A percentile compares a stretch with the other conserved stretches of the same genome.
phyloP scores from a whole-genome alignment of 2,888 invertebrate genomes.

The Athalia circularis region DNA sequence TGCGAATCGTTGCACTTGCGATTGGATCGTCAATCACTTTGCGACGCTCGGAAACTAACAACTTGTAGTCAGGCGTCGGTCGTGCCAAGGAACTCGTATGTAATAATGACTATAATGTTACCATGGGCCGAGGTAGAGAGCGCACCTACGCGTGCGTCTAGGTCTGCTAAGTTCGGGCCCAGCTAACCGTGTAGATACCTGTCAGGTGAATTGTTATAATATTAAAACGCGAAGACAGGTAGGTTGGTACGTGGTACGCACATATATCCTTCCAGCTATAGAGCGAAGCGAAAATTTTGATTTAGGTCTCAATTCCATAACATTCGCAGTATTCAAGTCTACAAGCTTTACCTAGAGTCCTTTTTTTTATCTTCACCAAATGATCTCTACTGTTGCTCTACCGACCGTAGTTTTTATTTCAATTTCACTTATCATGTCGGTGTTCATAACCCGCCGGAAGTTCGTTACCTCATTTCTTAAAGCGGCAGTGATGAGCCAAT shows the following conservation, averaged over 20 bases:
- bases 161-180: conserved; percentile 20
- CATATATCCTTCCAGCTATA: not conserved
- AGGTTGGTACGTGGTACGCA: not conserved
- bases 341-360: too few species aligned
- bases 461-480: not conserved
- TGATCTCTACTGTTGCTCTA: too few species aligned
- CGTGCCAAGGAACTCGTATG: conserved; percentile 38
- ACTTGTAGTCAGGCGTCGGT: conserved; percentile 30
- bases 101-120: conserved; percentile 34
- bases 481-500: not conserved
- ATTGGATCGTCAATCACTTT: conserved; percentile 41
- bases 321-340: too few species aligned
- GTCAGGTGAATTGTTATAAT: conserved; percentile 14
- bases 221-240: not conserved
- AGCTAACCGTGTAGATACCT: conserved; percentile 20
- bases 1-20: conserved; percentile 41
- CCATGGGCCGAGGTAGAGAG: conserved; percentile 6
- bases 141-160: conserved; percentile 18
- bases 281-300: conserved; percentile 13
- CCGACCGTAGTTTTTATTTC: too few species aligned
- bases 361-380: too few species aligned
- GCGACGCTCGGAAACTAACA: conserved; percentile 38
- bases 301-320: not conserved
- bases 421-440: too few species aligned
- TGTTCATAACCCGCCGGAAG: not conserved